A percentile compares a stretch with the other conserved stretches of the same genome.
phyloP scores from a whole-genome alignment of 2,113 vertebrate genomes.

The Turnix velox region DNA sequence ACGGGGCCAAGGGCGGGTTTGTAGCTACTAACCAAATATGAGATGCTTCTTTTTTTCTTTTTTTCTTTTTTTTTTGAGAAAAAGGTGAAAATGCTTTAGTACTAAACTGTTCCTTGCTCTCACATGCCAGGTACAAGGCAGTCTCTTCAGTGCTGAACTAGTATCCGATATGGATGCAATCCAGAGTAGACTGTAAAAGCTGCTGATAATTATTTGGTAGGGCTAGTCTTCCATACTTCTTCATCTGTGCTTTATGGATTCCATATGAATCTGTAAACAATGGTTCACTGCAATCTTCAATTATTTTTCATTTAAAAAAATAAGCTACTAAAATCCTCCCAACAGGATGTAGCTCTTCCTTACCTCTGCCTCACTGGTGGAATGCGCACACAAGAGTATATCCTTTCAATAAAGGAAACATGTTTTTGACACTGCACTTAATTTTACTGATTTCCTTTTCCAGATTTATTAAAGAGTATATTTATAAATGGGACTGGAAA shows the following conservation, averaged over 20 bases:
- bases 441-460: not conserved
- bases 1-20: not conserved
- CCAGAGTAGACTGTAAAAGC: not conserved
- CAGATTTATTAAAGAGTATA: not conserved
- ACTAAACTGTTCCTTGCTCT: not conserved
- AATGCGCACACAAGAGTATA: not conserved
- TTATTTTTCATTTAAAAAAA: not conserved
- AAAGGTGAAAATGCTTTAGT: not conserved
- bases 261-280: not conserved
- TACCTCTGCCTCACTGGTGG: not conserved
- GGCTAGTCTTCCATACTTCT: not conserved
- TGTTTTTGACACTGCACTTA: not conserved
- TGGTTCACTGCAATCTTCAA: not conserved
- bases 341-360: not conserved
- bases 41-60: not conserved
- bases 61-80: no score
- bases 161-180: not conserved
- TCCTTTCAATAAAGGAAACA: not conserved
- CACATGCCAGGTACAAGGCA: fast-evolving
- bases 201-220: not conserved
- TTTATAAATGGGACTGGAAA: not conserved
- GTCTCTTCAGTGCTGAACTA: not conserved
- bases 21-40: not conserved
- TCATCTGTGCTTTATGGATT: not conserved
- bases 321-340: no score